Percentiles rank a stretch among this genome's conserved stretches.
Conservation (phyloP, 2,797 vertebrate genomes). For the Ctenosaura bakeri region DNA sequence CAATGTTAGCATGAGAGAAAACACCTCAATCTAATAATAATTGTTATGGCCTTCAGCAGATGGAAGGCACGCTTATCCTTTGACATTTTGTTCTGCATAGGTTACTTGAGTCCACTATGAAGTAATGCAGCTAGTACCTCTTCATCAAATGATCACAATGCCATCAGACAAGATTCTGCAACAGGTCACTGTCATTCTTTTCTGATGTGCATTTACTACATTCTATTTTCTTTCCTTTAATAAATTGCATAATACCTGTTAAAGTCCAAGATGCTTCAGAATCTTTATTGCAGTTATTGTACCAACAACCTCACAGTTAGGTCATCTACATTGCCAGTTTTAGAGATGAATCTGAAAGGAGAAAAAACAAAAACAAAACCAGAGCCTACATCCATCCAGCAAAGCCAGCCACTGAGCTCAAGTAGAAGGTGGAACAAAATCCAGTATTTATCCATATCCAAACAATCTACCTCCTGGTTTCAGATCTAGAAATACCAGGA, state of each 20-base stretch:
- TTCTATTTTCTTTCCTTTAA: not conserved
- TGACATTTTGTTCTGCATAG: constrained; percentile 42
- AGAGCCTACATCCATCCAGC: no score
- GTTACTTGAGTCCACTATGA: constrained; percentile 37
- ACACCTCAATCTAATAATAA: constrained; percentile 75
- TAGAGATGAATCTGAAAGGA: not conserved
- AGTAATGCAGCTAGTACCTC: constrained; percentile 25
- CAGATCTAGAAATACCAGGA: not conserved
- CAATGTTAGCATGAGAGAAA: constrained; percentile 74
- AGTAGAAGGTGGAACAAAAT: not conserved
- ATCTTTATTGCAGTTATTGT: not conserved
- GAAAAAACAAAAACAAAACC: not conserved
- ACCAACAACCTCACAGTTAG: not conserved
- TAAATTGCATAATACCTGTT: not conserved
- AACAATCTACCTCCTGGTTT: not conserved
- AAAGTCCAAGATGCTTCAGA: not conserved
- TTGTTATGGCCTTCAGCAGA: constrained; percentile 41
- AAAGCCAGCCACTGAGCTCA: no score
- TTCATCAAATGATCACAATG: constrained; percentile 7
- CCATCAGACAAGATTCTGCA: not conserved
- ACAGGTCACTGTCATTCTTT: not conserved
- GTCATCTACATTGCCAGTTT: not conserved
- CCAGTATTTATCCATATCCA: not conserved
- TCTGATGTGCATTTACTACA: not conserved
- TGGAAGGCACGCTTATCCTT: constrained; percentile 36